A percentile compares a stretch with the other conserved stretches of the same genome.
Conservation (phyloP, 2,113 vertebrate species). For the Oreotrochilus melanogaster region DNA sequence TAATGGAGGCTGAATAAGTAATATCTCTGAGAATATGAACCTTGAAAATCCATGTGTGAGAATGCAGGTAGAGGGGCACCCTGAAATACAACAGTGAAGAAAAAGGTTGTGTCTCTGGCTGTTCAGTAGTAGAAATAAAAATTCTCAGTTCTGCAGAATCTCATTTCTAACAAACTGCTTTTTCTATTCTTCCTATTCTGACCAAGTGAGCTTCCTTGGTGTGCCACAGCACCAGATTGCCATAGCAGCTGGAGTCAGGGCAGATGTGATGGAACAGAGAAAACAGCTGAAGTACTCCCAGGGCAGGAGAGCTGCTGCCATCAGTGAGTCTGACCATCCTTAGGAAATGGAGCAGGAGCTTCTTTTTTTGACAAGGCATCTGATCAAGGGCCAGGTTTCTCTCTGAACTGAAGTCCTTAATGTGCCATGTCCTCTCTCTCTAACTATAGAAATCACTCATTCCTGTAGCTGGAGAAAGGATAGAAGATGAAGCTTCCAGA, state of each 20-base stretch:
- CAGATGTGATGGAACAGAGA: not conserved
- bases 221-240: not conserved
- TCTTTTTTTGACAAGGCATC: not conserved
- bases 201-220: not conserved
- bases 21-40: not conserved
- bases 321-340: not conserved
- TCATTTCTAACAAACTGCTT: not conserved
- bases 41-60: not conserved
- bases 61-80: not conserved
- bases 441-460: not conserved
- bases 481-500: not conserved
- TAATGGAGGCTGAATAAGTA: not conserved
- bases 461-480: not conserved
- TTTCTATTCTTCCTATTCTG: not conserved
- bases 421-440: not conserved
- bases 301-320: not conserved
- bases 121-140: not conserved
- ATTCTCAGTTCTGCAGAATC: not conserved
- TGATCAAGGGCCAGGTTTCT: not conserved
- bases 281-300: not conserved
- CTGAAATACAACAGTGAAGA: not conserved
- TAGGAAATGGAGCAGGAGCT: not conserved
- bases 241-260: not conserved
- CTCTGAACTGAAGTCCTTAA: accelerated
- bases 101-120: not conserved